Evolutionary conservation across 1,140 invertebrate genomes (phyloP).

Genomic region (Eupristina koningsbergeri): DNA sequence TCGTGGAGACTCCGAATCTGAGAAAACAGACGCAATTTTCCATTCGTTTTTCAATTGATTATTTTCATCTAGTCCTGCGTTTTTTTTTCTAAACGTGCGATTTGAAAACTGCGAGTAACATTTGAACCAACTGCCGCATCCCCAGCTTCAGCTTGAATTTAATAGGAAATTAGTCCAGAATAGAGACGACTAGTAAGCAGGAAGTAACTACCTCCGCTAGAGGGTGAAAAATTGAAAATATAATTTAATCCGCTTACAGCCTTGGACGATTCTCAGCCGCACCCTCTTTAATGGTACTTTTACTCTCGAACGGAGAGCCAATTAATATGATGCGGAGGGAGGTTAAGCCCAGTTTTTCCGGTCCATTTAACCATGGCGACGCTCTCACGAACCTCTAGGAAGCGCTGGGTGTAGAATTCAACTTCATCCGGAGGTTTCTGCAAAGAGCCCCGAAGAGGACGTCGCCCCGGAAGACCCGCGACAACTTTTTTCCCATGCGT

Average conservation of each 20-base stretch:
- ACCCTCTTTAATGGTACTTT: not conserved
- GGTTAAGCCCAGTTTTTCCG: not conserved
- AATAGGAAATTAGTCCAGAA: not conserved
- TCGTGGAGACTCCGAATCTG: no score
- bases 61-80: no score
- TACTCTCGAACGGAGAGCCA: not conserved
- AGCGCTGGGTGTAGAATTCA: not conserved
- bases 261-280: not conserved
- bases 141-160: not conserved
- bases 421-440: not conserved
- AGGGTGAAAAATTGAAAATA: slow-evolving; percentile 25
- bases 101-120: not conserved
- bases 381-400: not conserved
- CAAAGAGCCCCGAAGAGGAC: not conserved
- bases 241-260: not conserved
- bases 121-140: no score
- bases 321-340: slow-evolving; percentile 4
- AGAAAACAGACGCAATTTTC: no score
- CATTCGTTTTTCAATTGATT: no score
- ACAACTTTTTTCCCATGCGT: not conserved
- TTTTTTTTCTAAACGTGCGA: not conserved
- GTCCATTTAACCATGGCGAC: slow-evolving; percentile 7
- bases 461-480: not conserved
- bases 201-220: no score
- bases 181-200: not conserved